Evolutionary conservation across 1,140 invertebrate genomes (phyloP), one percentile per base, ranked within the genome.

Genomic region (Diabrotica virgifera): DNA sequence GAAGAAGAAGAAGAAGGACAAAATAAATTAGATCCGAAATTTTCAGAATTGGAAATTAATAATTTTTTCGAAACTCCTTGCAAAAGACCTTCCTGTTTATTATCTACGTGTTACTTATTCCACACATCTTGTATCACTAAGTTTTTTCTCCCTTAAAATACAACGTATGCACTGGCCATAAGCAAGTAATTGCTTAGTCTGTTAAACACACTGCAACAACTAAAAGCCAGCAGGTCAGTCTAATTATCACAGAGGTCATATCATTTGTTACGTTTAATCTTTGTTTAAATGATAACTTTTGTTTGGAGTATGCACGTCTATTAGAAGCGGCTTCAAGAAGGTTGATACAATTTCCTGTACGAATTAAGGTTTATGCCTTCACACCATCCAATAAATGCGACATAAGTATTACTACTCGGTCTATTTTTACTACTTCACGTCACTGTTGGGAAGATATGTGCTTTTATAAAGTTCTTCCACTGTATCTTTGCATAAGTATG

Each of bases 241-340:
- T 74, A 74, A 74, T 74, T 74, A 69, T 70, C 72, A 65, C 71
- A 74, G 71, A 74, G 72, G 72, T 74, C 72, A 74, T 74, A 74
- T 74, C 72, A 72, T 74, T 74, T 74, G 70, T 74, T 71, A 72
- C 71, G 67, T 72, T 74, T 74, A 72, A 74, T 72, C 72, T 74
- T 72, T 74, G 71, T 74, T 74, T 74, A 71, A 72, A 71, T 64
- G 67, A 70, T 70, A 68, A 69, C 68, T 71, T 24, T 69, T 66
- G 71, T 68, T 72, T 71, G 67, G 66, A 70, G 66, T 60, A 70
- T 66, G 64, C 71, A 65, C 64, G 66, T 70, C 64, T 67, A 66
- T 66, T 60, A 50, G 14, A 51, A n/a, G 59, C 53, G 59, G 60
- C 52, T 54, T 9, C 52, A 54, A 54, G 52, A 35, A 54, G n/a